phyloP scores from a whole-genome alignment of 2,797 vertebrate species.

The Arremon brunneinucha region DNA sequence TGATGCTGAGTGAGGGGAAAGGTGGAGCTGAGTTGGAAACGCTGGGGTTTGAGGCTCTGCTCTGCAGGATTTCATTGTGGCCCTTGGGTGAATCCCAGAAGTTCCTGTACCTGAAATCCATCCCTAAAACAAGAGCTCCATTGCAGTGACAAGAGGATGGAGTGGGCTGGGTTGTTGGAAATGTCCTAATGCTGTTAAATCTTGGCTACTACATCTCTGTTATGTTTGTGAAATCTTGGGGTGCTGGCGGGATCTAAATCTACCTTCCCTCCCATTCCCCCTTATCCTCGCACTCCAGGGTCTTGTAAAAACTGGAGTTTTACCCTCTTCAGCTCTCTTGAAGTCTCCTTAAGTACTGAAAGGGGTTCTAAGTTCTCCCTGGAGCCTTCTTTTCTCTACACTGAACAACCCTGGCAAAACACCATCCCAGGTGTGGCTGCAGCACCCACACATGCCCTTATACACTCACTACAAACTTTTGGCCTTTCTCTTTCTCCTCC shows the following conservation, averaged over 20 bases:
- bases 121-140: not conserved
- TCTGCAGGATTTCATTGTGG: not conserved
- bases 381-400: not conserved
- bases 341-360: not conserved
- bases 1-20: not conserved
- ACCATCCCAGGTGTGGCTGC: not conserved
- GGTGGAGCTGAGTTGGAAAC: not conserved
- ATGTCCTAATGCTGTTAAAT: not conserved
- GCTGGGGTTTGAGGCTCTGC: not conserved
- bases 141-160: not conserved
- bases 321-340: not conserved
- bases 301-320: not conserved
- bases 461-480: not conserved
- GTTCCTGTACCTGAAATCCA: not conserved
- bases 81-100: not conserved
- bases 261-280: not conserved
- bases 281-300: not conserved
- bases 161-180: not conserved
- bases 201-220: accelerated
- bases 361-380: not conserved
- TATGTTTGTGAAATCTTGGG: too few relatives aligned
- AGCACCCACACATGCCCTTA: accelerated
- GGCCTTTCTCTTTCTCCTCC: not conserved
- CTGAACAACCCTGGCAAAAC: not conserved
- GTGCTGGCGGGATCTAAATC: not conserved